phyloP scores from a whole-genome alignment of 35 echinoderm and acorn worm genomes.

The Ophiothrix spiculata region DNA sequence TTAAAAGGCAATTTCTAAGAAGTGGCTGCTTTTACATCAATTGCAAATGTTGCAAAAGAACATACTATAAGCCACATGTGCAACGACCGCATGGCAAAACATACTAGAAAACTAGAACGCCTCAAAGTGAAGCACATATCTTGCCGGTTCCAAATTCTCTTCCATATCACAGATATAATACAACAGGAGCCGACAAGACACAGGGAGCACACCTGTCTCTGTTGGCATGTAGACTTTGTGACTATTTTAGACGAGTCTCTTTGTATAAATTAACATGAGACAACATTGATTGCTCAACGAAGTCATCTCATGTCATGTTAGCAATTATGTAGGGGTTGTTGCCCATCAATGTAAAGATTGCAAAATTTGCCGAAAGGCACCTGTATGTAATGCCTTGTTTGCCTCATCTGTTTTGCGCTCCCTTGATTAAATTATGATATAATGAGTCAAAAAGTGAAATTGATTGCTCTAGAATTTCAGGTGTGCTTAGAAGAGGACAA shows the following conservation, averaged over 20 bases:
- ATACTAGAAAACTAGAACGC: conserved; percentile 6
- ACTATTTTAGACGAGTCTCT: conserved; percentile 6
- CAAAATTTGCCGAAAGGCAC: too few species aligned
- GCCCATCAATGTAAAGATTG: background rate
- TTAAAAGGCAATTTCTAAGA: too few species aligned
- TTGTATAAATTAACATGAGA: conserved; percentile 4
- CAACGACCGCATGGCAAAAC: conserved; percentile 3
- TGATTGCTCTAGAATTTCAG: too few species aligned
- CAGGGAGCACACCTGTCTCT: background rate
- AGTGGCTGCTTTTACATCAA: too few species aligned
- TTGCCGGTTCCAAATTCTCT: background rate
- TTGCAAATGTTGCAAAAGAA: too few species aligned
- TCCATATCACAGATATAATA: background rate
- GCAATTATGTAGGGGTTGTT: background rate
- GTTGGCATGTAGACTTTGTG: background rate
- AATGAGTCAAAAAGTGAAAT: too few species aligned
- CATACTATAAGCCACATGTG: background rate
- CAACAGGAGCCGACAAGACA: background rate
- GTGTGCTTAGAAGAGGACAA: too few species aligned
- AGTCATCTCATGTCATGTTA: background rate
- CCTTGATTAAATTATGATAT: too few species aligned
- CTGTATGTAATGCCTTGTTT: too few species aligned
- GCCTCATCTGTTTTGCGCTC: too few species aligned
- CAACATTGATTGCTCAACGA: background rate
- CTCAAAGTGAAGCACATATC: background rate